Base-by-base conservation (phyloP, 2,888 invertebrate species). In the Liopterus haemorrhoidalis region DNA sequence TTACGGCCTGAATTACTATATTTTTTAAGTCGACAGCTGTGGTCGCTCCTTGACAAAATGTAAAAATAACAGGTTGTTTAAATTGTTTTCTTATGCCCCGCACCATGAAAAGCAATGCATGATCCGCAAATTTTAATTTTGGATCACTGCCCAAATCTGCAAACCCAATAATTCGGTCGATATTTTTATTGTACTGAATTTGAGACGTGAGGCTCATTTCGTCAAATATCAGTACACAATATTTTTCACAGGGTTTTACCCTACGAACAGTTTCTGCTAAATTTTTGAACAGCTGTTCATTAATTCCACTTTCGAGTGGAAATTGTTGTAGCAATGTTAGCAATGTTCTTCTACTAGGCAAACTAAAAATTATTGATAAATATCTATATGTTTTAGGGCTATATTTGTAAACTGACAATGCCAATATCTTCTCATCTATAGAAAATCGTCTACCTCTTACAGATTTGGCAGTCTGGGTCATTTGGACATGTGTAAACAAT, bases 61-160 rank as follows among this genome's bases (percentile, higher is more conserved):
- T 15, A 25, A 33, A 42, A 2, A 8, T 6, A 4, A 42, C 14
- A 2, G 42, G 33, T 14, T 42, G 35, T n/a, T 35, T 42, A 33
- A 33, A 42, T 11, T 37, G n/a, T 22, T 37, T 44, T 2, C 4
- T 19, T 4, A 44, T 20, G 3, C 44, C 44, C 49, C 72, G 74
- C 9, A 27, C 30, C 37, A 44, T 44, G 20, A 30, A 44, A 1
- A 44, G 30, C 1, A 38, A n/a, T 1, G 44, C 44, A 19, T 44
- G 44, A n/a, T 44, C 44, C 2, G 44, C 38, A 12, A 44, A 37
- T 12, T 24, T 25, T 9, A 8, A 5, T 6, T 9, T 12, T 20
- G 28, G 6, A 2, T 1, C 9, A 2, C 9, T 6, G 2, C 43
- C 36, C 6, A 9, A 11, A 21, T 43, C 43, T 9, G 30, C 36